phyloP scores from a whole-genome alignment of 2,797 vertebrate genomes.

The Brachyalestes nurse region DNA sequence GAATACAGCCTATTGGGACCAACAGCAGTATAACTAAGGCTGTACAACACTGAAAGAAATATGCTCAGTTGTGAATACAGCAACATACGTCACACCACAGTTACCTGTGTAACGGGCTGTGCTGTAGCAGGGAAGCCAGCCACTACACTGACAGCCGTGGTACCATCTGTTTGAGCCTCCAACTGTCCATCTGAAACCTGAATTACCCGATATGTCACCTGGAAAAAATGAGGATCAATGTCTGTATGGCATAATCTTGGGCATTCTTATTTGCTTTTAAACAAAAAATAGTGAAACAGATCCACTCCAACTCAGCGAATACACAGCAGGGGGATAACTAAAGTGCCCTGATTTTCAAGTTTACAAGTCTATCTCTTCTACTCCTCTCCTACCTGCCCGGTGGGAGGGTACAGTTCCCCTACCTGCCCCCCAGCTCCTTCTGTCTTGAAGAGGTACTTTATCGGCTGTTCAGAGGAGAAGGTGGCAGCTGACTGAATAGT shows the following conservation, averaged over 20 bases:
- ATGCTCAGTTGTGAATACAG: not conserved
- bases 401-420: slow-evolving; percentile 71
- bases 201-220: slow-evolving; percentile 96
- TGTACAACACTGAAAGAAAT: not conserved
- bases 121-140: slow-evolving; percentile 87
- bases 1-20: slow-evolving; percentile 83
- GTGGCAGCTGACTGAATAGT: slow-evolving; percentile 94
- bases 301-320: not conserved
- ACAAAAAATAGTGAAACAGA: slow-evolving; percentile 7
- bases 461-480: slow-evolving; percentile 88
- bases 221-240: slow-evolving; percentile 5
- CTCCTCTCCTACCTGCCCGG: slow-evolving; percentile 60
- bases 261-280: not conserved
- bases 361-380: slow-evolving; percentile 10
- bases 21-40: slow-evolving; percentile 72
- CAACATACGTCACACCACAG: not conserved
- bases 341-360: slow-evolving; percentile 3
- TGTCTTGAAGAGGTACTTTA: slow-evolving; percentile 94
- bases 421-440: slow-evolving; percentile 91
- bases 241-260: not conserved
- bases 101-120: slow-evolving; percentile 71
- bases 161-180: slow-evolving; percentile 88
- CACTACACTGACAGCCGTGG: slow-evolving; percentile 90
- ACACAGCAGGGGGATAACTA: slow-evolving; percentile 1
- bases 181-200: slow-evolving; percentile 92